Evolutionary conservation across 2,797 vertebrate species (phyloP).

Genomic region (Valencia hispanica): DNA sequence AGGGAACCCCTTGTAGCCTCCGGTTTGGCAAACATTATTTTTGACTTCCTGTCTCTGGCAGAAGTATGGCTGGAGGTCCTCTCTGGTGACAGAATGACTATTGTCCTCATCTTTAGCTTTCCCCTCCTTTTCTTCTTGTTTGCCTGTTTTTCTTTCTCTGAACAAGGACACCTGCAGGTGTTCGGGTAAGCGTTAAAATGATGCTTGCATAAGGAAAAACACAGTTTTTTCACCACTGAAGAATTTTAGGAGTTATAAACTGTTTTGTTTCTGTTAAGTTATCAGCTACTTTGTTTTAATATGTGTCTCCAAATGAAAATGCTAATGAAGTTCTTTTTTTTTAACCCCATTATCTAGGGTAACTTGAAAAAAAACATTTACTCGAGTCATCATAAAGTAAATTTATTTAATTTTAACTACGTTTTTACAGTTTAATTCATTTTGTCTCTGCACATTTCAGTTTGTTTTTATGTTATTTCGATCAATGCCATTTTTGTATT

Average conservation of each 20-base stretch:
- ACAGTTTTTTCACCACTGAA: background rate
- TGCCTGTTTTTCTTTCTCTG: conserved; percentile 14
- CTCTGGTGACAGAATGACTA: conserved; percentile 60
- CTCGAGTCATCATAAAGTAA: background rate
- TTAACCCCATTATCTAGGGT: background rate
- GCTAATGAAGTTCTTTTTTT: background rate
- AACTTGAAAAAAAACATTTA: too few species aligned
- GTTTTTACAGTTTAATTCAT: background rate
- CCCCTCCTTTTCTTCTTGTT: conserved; percentile 47
- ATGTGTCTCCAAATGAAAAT: background rate
- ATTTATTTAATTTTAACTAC: background rate
- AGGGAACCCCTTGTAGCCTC: conserved; percentile 70
- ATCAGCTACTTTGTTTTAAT: background rate
- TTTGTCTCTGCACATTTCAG: background rate
- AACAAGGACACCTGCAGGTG: conserved; percentile 31
- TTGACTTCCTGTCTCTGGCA: conserved; percentile 71
- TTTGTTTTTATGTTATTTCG: background rate
- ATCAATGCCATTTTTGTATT: background rate
- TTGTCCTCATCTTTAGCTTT: conserved; percentile 58
- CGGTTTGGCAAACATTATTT: conserved; percentile 67
- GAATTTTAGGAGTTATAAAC: background rate
- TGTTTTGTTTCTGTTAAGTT: background rate
- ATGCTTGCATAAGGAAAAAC: background rate
- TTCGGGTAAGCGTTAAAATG: background rate
- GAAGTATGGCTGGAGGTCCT: conserved; percentile 52